Evolutionary conservation across 2,797 vertebrate genomes (phyloP), one percentile per base, ranked within the genome.

Genomic region (Sorex maritimensis): DNA sequence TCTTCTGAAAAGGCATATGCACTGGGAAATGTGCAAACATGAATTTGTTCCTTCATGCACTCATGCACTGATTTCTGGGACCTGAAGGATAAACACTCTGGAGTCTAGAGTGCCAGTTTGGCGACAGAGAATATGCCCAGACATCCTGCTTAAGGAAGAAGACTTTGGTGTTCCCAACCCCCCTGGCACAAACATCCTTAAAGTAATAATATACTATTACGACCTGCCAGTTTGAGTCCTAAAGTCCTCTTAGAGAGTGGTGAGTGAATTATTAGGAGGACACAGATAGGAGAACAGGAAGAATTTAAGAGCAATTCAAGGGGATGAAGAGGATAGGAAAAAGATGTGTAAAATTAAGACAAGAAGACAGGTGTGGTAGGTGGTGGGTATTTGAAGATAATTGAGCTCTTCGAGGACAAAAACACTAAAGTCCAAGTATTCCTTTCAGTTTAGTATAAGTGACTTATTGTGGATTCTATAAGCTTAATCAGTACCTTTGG

Each of bases 181-280:
- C n/a, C n/a, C 61, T 44, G 46, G 28, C 23, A 19, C 5, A 80
- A 15, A 46, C 34, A 71, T 44, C 46, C 89, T 55, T 49, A 89
- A 68, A 88, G n/a, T 23, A 34, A 89, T 69, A 19, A 77, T 46
- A 58, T 69, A n/a, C 88, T 81, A 11, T 69, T 81, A 63, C 23
- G 61, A 21, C 34, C 24, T 44, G 88, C 79, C 4, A 30, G 5
- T 15, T 95, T 89, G 84, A 55, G 68, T 26, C 2, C 1, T 24
- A 82, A 96, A 90, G 72, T 5, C 0, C 44, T 58, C 26, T 30
- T 17, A 44, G 19, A 41, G 0, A 26, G 55, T 1, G 46, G 30
- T 68, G 84, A 41, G 11, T 24, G 41, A 79, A 90, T 73, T 61
- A 75, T 49, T 90, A 91, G 58, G n/a, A 80, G 68, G 94, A 46